A percentile compares a stretch with the other conserved stretches of the same genome.
These are phyloP conservation scores for Bambusicola thoracicus DNA, from an alignment of 2,113 vertebrate genomes.

Conservation along the genomic window DNA sequence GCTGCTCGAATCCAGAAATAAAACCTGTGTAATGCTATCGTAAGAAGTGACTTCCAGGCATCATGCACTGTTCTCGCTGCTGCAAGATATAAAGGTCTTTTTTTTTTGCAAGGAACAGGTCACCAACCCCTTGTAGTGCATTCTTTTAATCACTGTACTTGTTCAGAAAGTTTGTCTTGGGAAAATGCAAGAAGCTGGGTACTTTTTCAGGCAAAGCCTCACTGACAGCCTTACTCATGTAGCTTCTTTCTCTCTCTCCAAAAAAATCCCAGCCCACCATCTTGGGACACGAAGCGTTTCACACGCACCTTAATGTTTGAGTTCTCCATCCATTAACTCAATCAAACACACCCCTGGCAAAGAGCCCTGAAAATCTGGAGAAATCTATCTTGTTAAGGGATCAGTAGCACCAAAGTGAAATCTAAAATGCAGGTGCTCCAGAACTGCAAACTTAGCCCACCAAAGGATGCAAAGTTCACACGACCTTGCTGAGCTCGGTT, in stretches of 20 bases:
- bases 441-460: not conserved
- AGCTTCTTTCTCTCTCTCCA: not conserved
- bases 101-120: not conserved
- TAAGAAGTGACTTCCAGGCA: not conserved
- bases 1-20: not conserved
- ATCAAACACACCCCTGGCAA: not conserved
- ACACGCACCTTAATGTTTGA: rapidly evolving
- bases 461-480: not conserved
- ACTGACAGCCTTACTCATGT: not conserved
- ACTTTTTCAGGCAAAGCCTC: not conserved
- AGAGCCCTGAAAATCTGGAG: not conserved
- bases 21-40: not conserved
- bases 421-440: not conserved
- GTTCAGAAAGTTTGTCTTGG: not conserved
- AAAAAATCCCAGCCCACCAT: not conserved
- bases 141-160: not conserved
- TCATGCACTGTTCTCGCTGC: not conserved
- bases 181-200: not conserved
- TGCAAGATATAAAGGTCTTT: not conserved
- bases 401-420: not conserved
- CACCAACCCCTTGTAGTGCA: not conserved
- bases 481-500: not conserved
- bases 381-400: not conserved
- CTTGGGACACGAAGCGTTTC: not conserved
- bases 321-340: not conserved